Evolutionary conservation across 2,113 vertebrate genomes (phyloP).

Genomic region (Ciconia boyciana): DNA sequence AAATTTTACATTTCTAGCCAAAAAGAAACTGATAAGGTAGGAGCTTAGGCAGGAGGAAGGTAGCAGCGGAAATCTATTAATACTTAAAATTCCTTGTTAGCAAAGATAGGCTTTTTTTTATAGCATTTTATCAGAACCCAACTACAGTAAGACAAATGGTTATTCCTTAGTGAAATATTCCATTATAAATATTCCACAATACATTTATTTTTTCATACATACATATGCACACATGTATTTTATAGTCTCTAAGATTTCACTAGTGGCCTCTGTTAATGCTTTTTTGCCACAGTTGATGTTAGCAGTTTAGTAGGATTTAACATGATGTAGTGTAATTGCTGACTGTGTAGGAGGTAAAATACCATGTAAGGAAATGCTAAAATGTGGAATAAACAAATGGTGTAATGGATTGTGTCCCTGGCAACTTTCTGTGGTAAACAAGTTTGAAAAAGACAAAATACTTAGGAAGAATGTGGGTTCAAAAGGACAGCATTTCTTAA

Average conservation of each 20-base stretch:
- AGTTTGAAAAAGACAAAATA: neutral
- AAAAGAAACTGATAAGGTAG: neutral
- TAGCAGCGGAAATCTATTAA: neutral
- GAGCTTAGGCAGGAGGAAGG: neutral
- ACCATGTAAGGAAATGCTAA: neutral
- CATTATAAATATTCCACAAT: neutral
- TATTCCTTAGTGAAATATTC: neutral
- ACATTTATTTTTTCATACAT: neutral
- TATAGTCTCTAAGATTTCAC: neutral
- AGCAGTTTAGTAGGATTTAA: neutral
- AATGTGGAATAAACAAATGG: neutral
- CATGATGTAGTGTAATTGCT: neutral
- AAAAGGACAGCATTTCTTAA: neutral
- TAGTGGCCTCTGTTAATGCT: neutral
- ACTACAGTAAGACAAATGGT: neutral
- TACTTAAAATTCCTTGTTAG: neutral
- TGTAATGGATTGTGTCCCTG: neutral
- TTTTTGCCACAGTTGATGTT: neutral
- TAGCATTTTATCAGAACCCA: neutral
- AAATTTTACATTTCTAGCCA: neutral
- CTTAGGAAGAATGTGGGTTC: fast-evolving
- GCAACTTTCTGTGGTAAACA: neutral
- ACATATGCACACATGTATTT: neutral
- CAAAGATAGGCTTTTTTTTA: neutral
- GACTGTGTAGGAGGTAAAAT: neutral